Percentiles rank a stretch among this genome's conserved stretches.
phyloP scores from a whole-genome alignment of 2,888 invertebrate genomes.

The Himalopsyche anomala region DNA sequence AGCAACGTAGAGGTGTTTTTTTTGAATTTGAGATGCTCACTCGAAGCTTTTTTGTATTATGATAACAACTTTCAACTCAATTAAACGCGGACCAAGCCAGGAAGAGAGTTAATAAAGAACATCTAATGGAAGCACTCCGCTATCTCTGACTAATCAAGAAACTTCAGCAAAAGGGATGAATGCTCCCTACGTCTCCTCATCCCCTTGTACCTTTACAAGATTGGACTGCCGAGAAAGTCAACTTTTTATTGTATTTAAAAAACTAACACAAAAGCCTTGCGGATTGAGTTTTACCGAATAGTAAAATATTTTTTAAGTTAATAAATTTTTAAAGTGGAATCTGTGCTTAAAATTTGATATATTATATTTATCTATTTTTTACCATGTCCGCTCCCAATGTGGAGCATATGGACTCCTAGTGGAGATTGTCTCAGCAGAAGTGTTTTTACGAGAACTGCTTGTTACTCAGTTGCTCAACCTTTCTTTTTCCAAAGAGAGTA shows the following conservation, averaged over 20 bases:
- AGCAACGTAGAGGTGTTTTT: too few species aligned
- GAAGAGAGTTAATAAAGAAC: slow-evolving; percentile 63
- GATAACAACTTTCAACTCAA: slow-evolving; percentile 60
- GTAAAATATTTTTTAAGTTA: not conserved
- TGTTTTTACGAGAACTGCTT: too few species aligned
- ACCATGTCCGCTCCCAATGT: too few species aligned
- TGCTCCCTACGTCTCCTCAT: not conserved
- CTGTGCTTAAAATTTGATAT: too few species aligned
- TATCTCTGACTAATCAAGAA: slow-evolving; percentile 53
- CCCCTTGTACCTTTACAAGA: not conserved
- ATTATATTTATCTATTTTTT: too few species aligned
- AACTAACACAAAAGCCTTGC: not conserved
- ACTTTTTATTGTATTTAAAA: slow-evolving; percentile 32
- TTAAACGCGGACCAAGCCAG: slow-evolving; percentile 55
- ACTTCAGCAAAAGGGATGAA: slow-evolving; percentile 27
- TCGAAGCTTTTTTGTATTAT: slow-evolving; percentile 39
- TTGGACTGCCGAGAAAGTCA: slow-evolving; percentile 30
- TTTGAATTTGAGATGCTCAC: slow-evolving; percentile 2
- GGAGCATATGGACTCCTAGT: too few species aligned
- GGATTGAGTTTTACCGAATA: not conserved
- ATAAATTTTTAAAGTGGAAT: too few species aligned
- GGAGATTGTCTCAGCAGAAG: too few species aligned
- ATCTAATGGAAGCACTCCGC: slow-evolving; percentile 52
- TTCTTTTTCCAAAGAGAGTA: too few species aligned
- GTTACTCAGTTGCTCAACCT: too few species aligned